Base-by-base conservation (phyloP, 2,888 invertebrate genomes). In the Tetragonisca angustula region DNA sequence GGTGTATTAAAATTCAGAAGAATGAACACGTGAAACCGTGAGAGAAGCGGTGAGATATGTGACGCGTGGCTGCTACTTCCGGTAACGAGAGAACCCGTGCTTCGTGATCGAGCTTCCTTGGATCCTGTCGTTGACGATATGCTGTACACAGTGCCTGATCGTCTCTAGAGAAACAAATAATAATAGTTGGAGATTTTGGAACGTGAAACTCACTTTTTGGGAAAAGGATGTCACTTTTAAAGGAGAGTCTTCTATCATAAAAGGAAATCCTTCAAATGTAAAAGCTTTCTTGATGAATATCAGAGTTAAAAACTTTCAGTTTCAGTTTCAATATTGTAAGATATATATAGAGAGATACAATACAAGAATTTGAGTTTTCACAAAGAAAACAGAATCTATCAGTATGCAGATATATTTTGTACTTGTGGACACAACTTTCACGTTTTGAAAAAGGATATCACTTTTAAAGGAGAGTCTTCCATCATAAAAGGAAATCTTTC, bases 51-150 rank as follows among this genome's bases (percentile, higher is more conserved):
- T 65, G 71, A 62, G 76, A 86, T 17, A 67, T 74, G 78, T 43
- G 76, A 75, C 72, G 86, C 56, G 67, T 64, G 61, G 54, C 21
- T 49, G 62, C 72, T 73, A 69, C 77, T 86, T 86, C 80, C 86
- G 83, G 83, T 86, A 83, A 86, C 62, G 78, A 17, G 78, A 79
- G 80, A 86, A 69, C 83, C 80, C 13, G 13, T 61, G 36, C 72
- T 27, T 56, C 68, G 49, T 62, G 71, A 68, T 68, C 54, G 43
- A 68, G 76, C 72, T 80, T 67, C 62, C 72, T 67, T 61, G n/a
- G 24, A 32, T 24, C 50, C 19, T 62, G 74, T 67, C 74, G 67
- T 74, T 74, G 24, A 61, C 24, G 4, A 13, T n/a, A 56, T n/a
- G 27, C 17, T 11, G 5, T 11, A 4, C 21, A n/a, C 13, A 11